Percentiles rank a stretch among this genome's conserved stretches.
These are phyloP conservation scores for Meliscaeva auricollis DNA, from an alignment of 2,888 invertebrate species.

Conservation along the genomic window DNA sequence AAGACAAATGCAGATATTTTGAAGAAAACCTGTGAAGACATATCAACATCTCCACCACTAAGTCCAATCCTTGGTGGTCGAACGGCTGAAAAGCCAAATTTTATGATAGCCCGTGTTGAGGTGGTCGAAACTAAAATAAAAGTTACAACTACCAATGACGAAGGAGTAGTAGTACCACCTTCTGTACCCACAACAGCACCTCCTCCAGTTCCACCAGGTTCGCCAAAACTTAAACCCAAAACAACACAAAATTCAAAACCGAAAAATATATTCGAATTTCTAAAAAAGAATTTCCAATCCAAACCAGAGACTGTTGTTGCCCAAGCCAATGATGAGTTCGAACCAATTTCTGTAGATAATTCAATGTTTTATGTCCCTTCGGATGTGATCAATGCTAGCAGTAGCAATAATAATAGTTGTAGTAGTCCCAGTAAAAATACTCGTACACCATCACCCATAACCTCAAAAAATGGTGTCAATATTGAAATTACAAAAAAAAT, in stretches of 20 bases:
- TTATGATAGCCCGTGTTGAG: constrained; percentile 81
- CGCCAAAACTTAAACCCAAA: constrained; percentile 63
- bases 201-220: constrained; percentile 45
- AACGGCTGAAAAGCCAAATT: constrained; percentile 77
- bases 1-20: constrained; percentile 58
- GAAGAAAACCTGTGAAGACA: constrained; percentile 52
- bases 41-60: constrained; percentile 52
- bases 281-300: constrained; percentile 83
- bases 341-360: constrained; percentile 80
- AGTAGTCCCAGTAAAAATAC: constrained; percentile 1
- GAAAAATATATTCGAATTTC: constrained; percentile 84
- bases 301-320: constrained; percentile 77
- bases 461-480: constrained; percentile 81
- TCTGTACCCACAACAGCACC: constrained; percentile 78
- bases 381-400: constrained; percentile 69
- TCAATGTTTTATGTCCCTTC: constrained; percentile 82
- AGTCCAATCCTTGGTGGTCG: constrained; percentile 54
- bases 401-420: not conserved
- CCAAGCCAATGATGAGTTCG: constrained; percentile 77
- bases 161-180: constrained; percentile 76
- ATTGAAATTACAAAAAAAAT: constrained; percentile 82
- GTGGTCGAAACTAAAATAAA: constrained; percentile 83
- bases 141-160: constrained; percentile 80
- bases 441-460: constrained; percentile 60
- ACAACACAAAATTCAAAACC: constrained; percentile 78